A percentile compares a stretch with the other conserved stretches of the same genome.
Conservation (phyloP, 2,113 vertebrate species). For the Paedocypris sp. region DNA sequence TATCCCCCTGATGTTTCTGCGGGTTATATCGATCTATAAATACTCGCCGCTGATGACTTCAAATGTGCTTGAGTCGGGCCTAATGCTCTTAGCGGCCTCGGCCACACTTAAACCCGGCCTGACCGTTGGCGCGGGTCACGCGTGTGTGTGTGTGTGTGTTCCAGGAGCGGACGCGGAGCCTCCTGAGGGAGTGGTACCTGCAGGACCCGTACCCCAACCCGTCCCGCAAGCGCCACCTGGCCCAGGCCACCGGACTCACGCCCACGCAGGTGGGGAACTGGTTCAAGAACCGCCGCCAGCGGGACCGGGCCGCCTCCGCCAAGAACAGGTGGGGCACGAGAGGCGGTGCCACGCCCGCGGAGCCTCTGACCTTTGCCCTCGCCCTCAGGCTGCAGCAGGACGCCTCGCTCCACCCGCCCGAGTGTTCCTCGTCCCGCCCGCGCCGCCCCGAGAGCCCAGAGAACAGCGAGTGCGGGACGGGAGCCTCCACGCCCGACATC, state of each 20-base stretch:
- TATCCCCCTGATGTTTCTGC: conserved; percentile 10
- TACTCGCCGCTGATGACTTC: conserved; percentile 41
- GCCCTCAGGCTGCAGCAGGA: conserved; percentile 58
- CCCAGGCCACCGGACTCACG: conserved; percentile 68
- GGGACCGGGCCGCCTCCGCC: conserved; percentile 66
- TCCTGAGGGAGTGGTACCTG: conserved; percentile 70
- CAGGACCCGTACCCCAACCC: conserved; percentile 72
- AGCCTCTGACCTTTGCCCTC: background rate
- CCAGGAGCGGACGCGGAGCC: conserved; percentile 65
- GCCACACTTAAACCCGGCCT: too few species aligned
- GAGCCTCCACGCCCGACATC: conserved; percentile 58
- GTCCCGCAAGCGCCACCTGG: conserved; percentile 63
- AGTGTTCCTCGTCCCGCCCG: conserved; percentile 45
- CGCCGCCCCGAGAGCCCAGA: conserved; percentile 51
- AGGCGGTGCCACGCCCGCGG: too few species aligned
- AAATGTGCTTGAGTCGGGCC: conserved; percentile 19
- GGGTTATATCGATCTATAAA: conserved; percentile 34
- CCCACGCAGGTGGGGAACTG: conserved; percentile 72
- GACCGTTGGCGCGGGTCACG: too few species aligned
- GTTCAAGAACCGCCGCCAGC: conserved; percentile 70
- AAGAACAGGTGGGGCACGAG: conserved; percentile 77
- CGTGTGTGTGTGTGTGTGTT: conserved; percentile 1
- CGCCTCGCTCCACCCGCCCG: conserved; percentile 41
- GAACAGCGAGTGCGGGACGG: conserved; percentile 53
- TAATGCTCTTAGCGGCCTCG: background rate